These are phyloP conservation scores for Ectemnius continuus DNA, from an alignment of 2,888 invertebrate species.

Conservation along the genomic window DNA sequence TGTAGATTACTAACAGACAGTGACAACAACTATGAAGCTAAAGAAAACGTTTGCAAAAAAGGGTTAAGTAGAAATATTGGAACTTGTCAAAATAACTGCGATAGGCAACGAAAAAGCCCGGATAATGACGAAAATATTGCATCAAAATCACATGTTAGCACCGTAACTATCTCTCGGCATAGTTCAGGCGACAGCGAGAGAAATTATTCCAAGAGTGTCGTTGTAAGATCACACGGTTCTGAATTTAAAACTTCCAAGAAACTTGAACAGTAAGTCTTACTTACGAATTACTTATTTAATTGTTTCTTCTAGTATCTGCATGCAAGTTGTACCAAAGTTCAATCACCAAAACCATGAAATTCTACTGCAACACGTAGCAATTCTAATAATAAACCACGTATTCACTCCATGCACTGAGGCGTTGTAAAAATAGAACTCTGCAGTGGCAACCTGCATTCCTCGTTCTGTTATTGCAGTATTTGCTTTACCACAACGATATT, in stretches of 20 bases:
- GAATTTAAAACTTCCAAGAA: slow-evolving; percentile 73
- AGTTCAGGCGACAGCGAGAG: slow-evolving; percentile 74
- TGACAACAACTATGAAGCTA: slow-evolving; percentile 64
- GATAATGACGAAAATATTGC: slow-evolving; percentile 68
- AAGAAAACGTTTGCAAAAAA: slow-evolving; percentile 57
- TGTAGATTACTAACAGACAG: slow-evolving; percentile 68
- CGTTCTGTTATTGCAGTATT: slow-evolving; percentile 52
- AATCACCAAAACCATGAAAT: slow-evolving; percentile 32
- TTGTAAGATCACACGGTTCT: slow-evolving; percentile 70
- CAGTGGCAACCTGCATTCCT: slow-evolving; percentile 54
- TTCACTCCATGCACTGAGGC: slow-evolving; percentile 62
- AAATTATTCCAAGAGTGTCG: slow-evolving; percentile 73
- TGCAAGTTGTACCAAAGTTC: background rate
- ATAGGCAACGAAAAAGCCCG: slow-evolving; percentile 22
- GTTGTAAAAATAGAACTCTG: slow-evolving; percentile 73
- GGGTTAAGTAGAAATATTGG: slow-evolving; percentile 56
- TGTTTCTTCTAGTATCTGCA: too few relatives aligned
- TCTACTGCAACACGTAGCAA: slow-evolving; percentile 42
- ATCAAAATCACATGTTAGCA: slow-evolving; percentile 72
- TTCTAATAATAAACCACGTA: slow-evolving; percentile 72
- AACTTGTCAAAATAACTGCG: slow-evolving; percentile 23
- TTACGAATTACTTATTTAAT: too few relatives aligned
- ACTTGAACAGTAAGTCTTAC: slow-evolving; percentile 73
- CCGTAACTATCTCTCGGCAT: slow-evolving; percentile 73
- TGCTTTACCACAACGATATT: slow-evolving; percentile 39